phyloP scores from a whole-genome alignment of 2,797 vertebrate species.

The Esox lucius region DNA sequence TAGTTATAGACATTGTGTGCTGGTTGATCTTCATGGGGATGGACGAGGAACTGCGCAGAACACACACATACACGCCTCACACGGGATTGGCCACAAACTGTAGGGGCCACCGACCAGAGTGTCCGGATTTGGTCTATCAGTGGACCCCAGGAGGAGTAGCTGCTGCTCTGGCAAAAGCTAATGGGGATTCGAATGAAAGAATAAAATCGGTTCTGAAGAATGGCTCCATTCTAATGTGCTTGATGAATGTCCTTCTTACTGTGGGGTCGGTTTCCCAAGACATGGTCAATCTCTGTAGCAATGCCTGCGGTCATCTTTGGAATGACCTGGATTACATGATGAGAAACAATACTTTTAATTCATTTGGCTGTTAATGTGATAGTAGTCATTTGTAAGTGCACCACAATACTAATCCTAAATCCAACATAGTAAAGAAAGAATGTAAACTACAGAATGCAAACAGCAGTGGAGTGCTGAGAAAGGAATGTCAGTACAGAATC shows the following conservation, averaged over 20 bases:
- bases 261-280: constrained; percentile 77
- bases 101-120: constrained; percentile 69
- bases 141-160: constrained; percentile 20
- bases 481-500: background rate
- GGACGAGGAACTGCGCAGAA: constrained; percentile 59
- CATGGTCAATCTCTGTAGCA: constrained; percentile 75
- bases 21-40: constrained; percentile 51
- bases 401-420: background rate
- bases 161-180: too few relatives aligned
- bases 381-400: background rate
- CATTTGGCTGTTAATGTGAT: background rate
- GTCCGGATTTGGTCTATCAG: constrained; percentile 52
- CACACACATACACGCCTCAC: constrained; percentile 43
- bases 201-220: constrained; percentile 45
- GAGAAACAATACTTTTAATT: background rate
- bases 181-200: too few relatives aligned
- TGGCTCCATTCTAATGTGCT: constrained; percentile 56
- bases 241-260: constrained; percentile 76
- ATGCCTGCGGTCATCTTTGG: constrained; percentile 79
- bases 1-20: constrained; percentile 55
- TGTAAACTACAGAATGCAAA: background rate
- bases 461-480: background rate
- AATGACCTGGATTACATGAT: constrained; percentile 69
- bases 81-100: constrained; percentile 39
- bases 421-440: background rate